Conservation (phyloP, 2,113 vertebrate species). For the Rattus norvegicus region DNA sequence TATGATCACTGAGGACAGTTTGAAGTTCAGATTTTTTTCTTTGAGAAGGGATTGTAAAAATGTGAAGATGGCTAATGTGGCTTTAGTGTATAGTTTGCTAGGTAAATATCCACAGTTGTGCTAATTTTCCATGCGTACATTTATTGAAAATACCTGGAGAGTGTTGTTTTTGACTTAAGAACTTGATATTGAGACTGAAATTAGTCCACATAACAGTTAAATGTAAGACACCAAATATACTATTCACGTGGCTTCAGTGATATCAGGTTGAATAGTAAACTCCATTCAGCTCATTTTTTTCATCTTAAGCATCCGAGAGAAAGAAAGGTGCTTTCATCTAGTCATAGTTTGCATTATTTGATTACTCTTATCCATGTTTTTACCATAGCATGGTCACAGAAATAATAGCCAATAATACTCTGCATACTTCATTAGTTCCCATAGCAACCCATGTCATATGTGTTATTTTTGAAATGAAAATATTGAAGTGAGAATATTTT, state of each 20-base stretch:
- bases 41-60: not conserved
- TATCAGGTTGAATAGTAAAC: not conserved
- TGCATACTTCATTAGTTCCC: not conserved
- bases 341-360: not conserved
- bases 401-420: not conserved
- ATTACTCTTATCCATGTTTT: not conserved
- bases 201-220: not conserved
- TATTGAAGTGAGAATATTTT: not conserved
- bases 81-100: not conserved
- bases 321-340: not conserved
- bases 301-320: not conserved
- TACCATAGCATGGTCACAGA: not conserved
- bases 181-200: not conserved
- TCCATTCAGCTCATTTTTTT: not conserved
- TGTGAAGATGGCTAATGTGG: not conserved
- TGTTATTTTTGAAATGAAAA: not conserved
- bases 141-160: not conserved
- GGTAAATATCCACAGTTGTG: not conserved
- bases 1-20: not conserved
- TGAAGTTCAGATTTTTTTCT: not conserved
- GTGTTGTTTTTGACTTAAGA: not conserved
- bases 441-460: not conserved
- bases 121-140: not conserved
- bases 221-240: not conserved
- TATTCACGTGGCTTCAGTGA: not conserved